phyloP scores from a whole-genome alignment of 2,113 vertebrate genomes.

The Enhydra lutris region DNA sequence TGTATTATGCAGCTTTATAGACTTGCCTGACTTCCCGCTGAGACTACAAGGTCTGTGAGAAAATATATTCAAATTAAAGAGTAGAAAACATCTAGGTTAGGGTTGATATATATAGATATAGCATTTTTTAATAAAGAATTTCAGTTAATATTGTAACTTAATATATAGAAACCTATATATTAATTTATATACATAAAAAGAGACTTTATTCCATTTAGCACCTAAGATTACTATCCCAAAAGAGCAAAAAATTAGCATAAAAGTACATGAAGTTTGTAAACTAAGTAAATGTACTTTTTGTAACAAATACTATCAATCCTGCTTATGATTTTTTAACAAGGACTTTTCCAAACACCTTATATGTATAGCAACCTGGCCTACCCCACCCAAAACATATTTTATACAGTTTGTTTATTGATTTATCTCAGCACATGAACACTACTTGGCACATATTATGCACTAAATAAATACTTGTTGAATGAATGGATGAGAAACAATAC shows the following conservation, averaged over 20 bases:
- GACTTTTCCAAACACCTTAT: not conserved
- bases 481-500: not conserved
- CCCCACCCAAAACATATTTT: not conserved
- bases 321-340: not conserved
- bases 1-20: not conserved
- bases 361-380: not conserved
- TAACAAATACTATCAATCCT: not conserved
- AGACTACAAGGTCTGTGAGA: not conserved
- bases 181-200: not conserved
- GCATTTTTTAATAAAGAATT: not conserved
- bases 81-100: not conserved
- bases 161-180: not conserved
- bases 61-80: not conserved
- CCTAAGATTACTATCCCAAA: not conserved
- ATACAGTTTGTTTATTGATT: not conserved
- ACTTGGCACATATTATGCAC: not conserved
- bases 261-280: not conserved
- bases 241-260: not conserved
- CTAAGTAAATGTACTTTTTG: not conserved
- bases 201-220: not conserved
- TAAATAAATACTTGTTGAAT: slow-evolving; percentile 9
- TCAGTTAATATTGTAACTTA: not conserved
- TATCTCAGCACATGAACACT: not conserved
- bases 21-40: not conserved
- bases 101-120: not conserved